phyloP scores from a whole-genome alignment of 2,888 invertebrate genomes.

The Lottia scabra region DNA sequence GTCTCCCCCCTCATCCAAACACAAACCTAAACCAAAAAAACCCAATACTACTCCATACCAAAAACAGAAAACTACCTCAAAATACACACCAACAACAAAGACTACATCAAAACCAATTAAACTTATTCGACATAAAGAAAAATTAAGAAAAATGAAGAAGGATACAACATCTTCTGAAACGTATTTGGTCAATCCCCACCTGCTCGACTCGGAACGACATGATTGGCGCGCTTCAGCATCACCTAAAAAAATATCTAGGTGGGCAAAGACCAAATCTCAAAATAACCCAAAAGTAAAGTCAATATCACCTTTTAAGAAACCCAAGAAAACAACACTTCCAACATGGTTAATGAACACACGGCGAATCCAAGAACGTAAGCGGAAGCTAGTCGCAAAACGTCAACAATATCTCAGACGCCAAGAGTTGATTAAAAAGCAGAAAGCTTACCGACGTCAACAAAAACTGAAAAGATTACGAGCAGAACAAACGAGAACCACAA shows the following conservation, averaged over 20 bases:
- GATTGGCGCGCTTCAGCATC: not conserved
- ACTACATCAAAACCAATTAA: not conserved
- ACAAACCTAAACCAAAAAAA: not conserved
- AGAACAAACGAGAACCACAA: conserved; percentile 3
- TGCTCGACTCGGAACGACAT: not conserved
- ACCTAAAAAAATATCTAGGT: not conserved
- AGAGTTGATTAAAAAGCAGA: not conserved
- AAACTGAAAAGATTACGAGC: not conserved
- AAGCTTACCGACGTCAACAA: not conserved
- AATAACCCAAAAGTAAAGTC: not conserved
- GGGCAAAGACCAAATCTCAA: not conserved
- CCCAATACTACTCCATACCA: not conserved
- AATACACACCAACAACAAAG: not conserved
- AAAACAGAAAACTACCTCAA: not conserved
- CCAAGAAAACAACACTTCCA: conserved; percentile 8
- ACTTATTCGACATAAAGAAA: not conserved
- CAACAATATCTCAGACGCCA: conserved; percentile 2
- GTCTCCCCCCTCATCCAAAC: not conserved
- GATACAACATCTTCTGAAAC: not conserved
- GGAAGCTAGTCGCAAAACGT: not conserved
- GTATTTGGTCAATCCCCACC: not conserved
- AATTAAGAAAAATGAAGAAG: not conserved
- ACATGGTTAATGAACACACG: conserved; percentile 12
- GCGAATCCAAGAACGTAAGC: not conserved
- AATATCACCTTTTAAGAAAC: not conserved